Conservation (phyloP, 2,888 invertebrate species). For the Galeruca laticollis region DNA sequence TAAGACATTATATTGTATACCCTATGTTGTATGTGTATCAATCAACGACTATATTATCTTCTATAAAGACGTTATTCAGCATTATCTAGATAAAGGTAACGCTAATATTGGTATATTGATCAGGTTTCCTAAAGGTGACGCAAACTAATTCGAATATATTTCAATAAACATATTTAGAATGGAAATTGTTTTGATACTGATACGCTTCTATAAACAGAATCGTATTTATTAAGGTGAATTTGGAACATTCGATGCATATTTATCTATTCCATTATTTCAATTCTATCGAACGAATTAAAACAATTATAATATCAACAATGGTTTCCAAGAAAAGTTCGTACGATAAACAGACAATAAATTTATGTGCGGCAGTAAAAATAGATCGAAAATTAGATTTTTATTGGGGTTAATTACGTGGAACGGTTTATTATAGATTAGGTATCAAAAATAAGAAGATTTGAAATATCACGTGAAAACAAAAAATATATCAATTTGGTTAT, state of each 20-base stretch:
- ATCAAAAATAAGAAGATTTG: too few relatives aligned
- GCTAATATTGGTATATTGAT: background rate
- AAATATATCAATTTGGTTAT: too few relatives aligned
- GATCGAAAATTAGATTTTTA: background rate
- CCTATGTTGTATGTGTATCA: too few relatives aligned
- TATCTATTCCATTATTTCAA: background rate
- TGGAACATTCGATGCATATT: background rate
- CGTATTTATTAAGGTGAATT: background rate
- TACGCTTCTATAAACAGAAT: background rate
- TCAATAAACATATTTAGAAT: background rate
- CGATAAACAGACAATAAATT: background rate
- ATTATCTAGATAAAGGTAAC: background rate
- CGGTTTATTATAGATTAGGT: too few relatives aligned
- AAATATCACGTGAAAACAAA: too few relatives aligned
- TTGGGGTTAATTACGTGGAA: too few relatives aligned
- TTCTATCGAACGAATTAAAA: background rate
- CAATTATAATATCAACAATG: background rate
- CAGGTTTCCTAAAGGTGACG: background rate
- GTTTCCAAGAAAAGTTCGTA: background rate
- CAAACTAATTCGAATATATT: background rate
- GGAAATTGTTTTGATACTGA: background rate
- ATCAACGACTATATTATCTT: too few relatives aligned
- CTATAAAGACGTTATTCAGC: too few relatives aligned
- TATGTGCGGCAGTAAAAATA: background rate
- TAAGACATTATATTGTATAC: too few relatives aligned